A percentile compares a stretch with the other conserved stretches of the same genome.
Conservation (phyloP, 2,113 vertebrate species). For the Caloenas nicobarica region DNA sequence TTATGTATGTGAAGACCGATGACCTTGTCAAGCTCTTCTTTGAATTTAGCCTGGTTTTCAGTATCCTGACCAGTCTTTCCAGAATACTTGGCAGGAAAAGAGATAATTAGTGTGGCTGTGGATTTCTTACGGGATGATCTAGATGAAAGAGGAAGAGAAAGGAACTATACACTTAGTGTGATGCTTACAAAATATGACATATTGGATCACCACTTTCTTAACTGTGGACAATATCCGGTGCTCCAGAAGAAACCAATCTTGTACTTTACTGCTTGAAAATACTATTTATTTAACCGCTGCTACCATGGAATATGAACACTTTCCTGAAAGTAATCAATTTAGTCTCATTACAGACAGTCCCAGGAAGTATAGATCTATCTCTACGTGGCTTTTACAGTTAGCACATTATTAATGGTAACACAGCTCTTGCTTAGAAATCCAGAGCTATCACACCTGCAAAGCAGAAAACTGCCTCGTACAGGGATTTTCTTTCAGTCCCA, state of each 20-base stretch:
- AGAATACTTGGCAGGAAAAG: not conserved
- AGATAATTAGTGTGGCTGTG: not conserved
- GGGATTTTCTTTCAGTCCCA: not conserved
- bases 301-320: not conserved
- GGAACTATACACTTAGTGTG: not conserved
- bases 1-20: fast-evolving
- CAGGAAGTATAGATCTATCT: not conserved
- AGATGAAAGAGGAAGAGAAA: not conserved
- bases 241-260: not conserved
- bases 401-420: not conserved
- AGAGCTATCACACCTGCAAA: not conserved
- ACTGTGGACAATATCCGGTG: not conserved
- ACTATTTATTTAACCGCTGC: not conserved
- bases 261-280: not conserved
- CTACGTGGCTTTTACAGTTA: not conserved
- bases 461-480: not conserved
- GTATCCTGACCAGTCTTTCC: not conserved
- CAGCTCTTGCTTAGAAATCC: not conserved
- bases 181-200: not conserved
- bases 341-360: not conserved
- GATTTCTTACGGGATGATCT: not conserved
- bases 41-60: not conserved
- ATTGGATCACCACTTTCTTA: not conserved
- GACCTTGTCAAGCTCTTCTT: not conserved
- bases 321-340: not conserved